phyloP scores from a whole-genome alignment of 1,140 invertebrate species.

The Portunus trituberculatus region DNA sequence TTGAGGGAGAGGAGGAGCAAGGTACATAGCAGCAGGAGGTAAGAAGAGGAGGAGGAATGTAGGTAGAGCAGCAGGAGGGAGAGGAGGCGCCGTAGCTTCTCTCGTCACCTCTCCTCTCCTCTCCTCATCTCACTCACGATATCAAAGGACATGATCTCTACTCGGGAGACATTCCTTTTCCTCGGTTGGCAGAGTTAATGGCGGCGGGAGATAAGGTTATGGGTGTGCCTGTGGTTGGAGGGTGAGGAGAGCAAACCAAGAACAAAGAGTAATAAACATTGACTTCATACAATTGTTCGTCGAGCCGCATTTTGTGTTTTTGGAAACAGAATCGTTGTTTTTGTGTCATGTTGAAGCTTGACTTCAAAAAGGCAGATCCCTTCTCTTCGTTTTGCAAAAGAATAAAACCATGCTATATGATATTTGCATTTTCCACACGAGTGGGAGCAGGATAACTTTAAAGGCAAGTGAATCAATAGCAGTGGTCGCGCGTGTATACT shows the following conservation, averaged over 20 bases:
- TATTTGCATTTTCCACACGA: not conserved
- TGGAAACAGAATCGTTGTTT: no score
- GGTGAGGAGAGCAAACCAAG: not conserved
- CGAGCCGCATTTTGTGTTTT: not conserved
- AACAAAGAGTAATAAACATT: not conserved
- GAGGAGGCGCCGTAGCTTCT: no score
- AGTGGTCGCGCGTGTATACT: not conserved
- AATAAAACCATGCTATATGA: not conserved
- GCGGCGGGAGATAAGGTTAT: not conserved
- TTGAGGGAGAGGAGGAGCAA: no score
- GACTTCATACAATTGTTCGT: not conserved
- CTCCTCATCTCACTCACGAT: not conserved
- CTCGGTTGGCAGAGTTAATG: not conserved
- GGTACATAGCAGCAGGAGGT: no score
- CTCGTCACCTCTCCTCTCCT: no score
- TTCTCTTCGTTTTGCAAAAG: not conserved
- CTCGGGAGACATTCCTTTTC: not conserved
- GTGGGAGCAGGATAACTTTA: not conserved
- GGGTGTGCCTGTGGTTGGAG: not conserved
- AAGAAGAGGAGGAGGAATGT: no score
- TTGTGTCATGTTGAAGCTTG: no score
- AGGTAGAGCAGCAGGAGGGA: no score
- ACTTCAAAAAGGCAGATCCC: no score
- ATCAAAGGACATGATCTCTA: not conserved
- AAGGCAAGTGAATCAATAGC: not conserved